Evolutionary conservation across 2,888 invertebrate genomes (phyloP).

Genomic region (Agrochola macilenta): DNA sequence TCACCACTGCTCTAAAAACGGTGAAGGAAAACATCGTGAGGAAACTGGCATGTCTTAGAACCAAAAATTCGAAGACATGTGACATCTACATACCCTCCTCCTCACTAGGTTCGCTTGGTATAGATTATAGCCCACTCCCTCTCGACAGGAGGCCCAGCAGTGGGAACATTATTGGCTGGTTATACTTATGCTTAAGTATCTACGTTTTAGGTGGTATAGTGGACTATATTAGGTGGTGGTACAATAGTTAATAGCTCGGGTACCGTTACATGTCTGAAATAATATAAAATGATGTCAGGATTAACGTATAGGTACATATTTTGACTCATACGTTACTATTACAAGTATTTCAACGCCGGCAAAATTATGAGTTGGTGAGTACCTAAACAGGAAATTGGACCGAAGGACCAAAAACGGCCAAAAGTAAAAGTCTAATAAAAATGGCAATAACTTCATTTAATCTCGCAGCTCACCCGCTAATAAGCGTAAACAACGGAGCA

Average conservation of each 20-base stretch:
- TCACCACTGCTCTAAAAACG: no score
- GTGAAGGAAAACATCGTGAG: no score
- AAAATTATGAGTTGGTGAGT: not conserved
- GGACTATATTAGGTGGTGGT: not conserved
- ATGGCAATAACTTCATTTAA: slow-evolving; percentile 54
- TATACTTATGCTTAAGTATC: no score
- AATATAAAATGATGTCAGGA: not conserved
- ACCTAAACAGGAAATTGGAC: not conserved
- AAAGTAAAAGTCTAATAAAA: slow-evolving; percentile 19
- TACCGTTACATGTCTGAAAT: not conserved
- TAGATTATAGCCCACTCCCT: no score
- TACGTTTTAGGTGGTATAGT: no score
- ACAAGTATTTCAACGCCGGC: no score
- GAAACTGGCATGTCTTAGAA: no score
- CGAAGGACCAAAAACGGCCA: slow-evolving; percentile 11
- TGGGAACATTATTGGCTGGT: no score
- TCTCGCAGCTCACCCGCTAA: slow-evolving; percentile 50
- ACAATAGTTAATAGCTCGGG: not conserved
- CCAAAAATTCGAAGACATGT: no score
- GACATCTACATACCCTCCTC: no score
- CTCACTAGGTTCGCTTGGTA: no score
- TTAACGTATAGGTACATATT: not conserved
- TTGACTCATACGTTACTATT: not conserved
- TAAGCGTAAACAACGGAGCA: slow-evolving; percentile 56
- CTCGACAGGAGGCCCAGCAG: no score